Percentiles rank a stretch among this genome's conserved stretches.
phyloP scores from a whole-genome alignment of 1,140 invertebrate genomes.

The Hirudo medicinalis region DNA sequence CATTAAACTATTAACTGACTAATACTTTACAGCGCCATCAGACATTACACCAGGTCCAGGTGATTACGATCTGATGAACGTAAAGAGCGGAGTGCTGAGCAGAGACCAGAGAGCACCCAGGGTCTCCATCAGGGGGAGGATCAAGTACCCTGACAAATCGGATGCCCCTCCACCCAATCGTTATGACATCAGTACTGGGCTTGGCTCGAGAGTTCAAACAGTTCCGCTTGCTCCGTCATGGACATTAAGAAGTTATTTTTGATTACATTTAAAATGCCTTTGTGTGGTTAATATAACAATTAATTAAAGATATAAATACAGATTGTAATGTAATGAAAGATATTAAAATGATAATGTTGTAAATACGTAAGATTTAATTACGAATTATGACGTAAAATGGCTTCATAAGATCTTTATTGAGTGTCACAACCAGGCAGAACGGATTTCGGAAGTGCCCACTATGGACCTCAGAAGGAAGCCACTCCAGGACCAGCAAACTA shows the following conservation, averaged over 20 bases:
- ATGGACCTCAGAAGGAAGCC: slow-evolving; percentile 8
- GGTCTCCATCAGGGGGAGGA: slow-evolving; percentile 18
- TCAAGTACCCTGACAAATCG: slow-evolving; percentile 11
- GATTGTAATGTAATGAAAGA: too few species aligned
- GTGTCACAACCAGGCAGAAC: background rate
- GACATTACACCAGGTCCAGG: slow-evolving; percentile 21
- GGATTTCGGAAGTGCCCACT: slow-evolving; percentile 18
- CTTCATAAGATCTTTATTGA: background rate
- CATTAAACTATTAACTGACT: background rate
- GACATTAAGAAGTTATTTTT: slow-evolving; percentile 6
- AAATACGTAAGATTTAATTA: background rate
- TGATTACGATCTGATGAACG: slow-evolving; percentile 14
- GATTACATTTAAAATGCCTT: background rate
- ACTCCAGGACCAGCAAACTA: slow-evolving; percentile 21
- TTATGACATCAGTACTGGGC: slow-evolving; percentile 16
- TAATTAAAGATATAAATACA: too few species aligned
- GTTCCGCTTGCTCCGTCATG: slow-evolving; percentile 15
- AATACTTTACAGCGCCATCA: background rate
- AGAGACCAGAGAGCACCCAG: slow-evolving; percentile 15
- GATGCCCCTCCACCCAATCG: slow-evolving; percentile 22
- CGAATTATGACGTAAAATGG: background rate
- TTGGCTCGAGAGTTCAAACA: slow-evolving; percentile 12
- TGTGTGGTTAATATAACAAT: background rate
- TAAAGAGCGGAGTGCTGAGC: slow-evolving; percentile 20
- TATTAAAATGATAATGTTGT: too few species aligned